Evolutionary conservation across 1,140 invertebrate genomes (phyloP), one percentile per base, ranked within the genome.

Genomic region (Drosophila trapezifrons): DNA sequence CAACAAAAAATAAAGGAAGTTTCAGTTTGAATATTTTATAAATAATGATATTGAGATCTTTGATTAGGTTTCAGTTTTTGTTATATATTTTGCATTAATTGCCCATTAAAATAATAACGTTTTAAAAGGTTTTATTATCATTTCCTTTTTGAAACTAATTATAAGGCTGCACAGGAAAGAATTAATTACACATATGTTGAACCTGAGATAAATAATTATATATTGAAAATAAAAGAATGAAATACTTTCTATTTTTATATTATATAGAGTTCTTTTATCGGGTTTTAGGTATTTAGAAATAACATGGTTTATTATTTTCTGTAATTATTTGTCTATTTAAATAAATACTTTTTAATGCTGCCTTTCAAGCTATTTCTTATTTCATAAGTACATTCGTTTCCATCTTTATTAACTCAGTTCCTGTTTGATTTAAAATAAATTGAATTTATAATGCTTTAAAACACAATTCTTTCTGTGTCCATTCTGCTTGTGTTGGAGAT

Each of bases 391-490:
- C 18, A 18, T 29, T 13, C 4, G 15, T 18, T 60, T 35, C 3
- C 12, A n/a, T n/a, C n/a, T n/a, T 58, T 13, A 10, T 32, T 15
- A 22, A 25, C 35, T 7, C 3, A 10, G 10, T 51, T 12, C 4
- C 4, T 29, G 2, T 25, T 47, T 27, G 2, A 10, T 25, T 25
- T 46, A 1, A 10, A 10, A 27, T 47, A 27, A 17, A n/a, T 47
- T 10, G 12, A 46, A 46, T 22, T 46, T 4, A 46, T 25, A n/a
- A 1, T 4, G 2, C 10, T 51, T 29, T 3, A 17, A 32, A 32
- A 54, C 9, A 54, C 17, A 54, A 20, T 54, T 54, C n/a, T 63
- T 58, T 40, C 52, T 22, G 35, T 29, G 52, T 18, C 25, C 43
- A 27, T 55, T 43, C 15, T 47, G 63, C 17, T 64, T 43, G 22